A percentile compares a stretch with the other conserved stretches of the same genome.
Conservation (phyloP, 1,140 invertebrate species). For the Polypedilum vanderplanki region DNA sequence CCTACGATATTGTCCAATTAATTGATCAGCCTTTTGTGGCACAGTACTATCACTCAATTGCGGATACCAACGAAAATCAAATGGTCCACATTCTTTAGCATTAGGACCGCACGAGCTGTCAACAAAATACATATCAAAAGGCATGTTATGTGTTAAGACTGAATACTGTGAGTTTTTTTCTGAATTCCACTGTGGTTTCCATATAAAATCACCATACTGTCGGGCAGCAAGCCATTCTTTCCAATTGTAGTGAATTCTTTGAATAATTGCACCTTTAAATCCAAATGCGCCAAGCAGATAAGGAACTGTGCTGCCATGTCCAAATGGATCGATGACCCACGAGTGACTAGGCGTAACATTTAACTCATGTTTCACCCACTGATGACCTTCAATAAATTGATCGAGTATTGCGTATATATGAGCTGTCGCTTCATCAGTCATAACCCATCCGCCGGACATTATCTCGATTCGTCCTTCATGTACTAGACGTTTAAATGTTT, state of each 20-base stretch:
- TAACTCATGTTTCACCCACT: constrained; percentile 77
- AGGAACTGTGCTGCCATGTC: constrained; percentile 75
- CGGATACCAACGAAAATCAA: constrained; percentile 73
- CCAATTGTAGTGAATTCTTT: constrained; percentile 85
- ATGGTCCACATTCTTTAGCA: constrained; percentile 78
- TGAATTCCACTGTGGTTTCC: constrained; percentile 87
- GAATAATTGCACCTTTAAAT: constrained; percentile 76
- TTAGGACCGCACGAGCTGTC: constrained; percentile 95
- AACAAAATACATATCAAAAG: constrained; percentile 93
- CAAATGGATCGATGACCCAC: constrained; percentile 94
- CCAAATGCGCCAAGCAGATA: constrained; percentile 74
- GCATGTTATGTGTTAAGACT: constrained; percentile 89
- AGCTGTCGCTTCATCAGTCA: constrained; percentile 89
- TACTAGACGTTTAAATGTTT: constrained; percentile 53
- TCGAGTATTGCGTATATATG: constrained; percentile 81
- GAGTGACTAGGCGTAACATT: constrained; percentile 64
- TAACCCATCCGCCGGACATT: constrained; percentile 90
- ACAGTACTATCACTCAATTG: constrained; percentile 73
- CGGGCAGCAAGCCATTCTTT: constrained; percentile 77
- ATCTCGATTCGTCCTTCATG: constrained; percentile 53
- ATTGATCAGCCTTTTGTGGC: constrained; percentile 42
- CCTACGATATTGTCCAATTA: constrained; percentile 43
- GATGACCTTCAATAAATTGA: constrained; percentile 85
- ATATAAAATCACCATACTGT: constrained; percentile 75
- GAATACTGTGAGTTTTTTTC: constrained; percentile 48